phyloP scores from a whole-genome alignment of 1,140 invertebrate species.

The Drosophila murphyi region DNA sequence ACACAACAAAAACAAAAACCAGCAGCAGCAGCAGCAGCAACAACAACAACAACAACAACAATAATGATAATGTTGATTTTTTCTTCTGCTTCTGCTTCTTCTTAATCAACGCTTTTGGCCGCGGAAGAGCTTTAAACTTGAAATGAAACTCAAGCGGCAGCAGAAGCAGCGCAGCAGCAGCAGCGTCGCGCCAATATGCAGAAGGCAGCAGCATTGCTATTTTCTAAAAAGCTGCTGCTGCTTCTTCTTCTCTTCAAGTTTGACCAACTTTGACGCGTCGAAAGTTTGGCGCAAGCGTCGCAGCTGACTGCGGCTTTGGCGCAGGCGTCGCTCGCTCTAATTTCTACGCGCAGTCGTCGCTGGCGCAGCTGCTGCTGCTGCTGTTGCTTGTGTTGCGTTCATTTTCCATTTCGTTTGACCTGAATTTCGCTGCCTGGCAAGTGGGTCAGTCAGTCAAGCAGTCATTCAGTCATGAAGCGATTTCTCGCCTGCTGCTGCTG shows the following conservation, averaged over 20 bases:
- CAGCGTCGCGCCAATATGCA: neutral
- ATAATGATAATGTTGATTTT: conserved; percentile 11
- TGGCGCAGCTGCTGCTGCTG: conserved; percentile 32
- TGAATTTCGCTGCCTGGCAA: conserved; percentile 73
- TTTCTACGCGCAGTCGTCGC: conserved; percentile 10
- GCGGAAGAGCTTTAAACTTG: conserved; percentile 83
- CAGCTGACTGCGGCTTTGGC: neutral
- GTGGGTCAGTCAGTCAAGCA: conserved; percentile 61
- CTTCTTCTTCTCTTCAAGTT: conserved; percentile 48
- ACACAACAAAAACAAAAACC: conserved; percentile 9
- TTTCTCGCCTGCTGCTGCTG: conserved; percentile 52
- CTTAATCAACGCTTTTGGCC: conserved; percentile 34
- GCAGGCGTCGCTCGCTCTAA: conserved; percentile 5
- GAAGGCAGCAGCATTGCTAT: conserved; percentile 53
- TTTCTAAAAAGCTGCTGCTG: conserved; percentile 64
- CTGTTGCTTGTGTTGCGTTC: conserved; percentile 44
- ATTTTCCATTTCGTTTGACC: conserved; percentile 84
- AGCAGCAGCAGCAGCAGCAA: conserved; percentile 1
- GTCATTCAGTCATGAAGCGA: conserved; percentile 43
- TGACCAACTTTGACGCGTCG: conserved; percentile 73
- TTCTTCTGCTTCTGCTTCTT: conserved; percentile 24
- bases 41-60: conserved; percentile 10
- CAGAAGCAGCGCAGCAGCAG: conserved; percentile 39
- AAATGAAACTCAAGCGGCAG: conserved; percentile 63
- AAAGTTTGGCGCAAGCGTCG: conserved; percentile 58